These are phyloP conservation scores for Eristalinus sepulchralis DNA, from an alignment of 2,888 invertebrate genomes.

Conservation along the genomic window DNA sequence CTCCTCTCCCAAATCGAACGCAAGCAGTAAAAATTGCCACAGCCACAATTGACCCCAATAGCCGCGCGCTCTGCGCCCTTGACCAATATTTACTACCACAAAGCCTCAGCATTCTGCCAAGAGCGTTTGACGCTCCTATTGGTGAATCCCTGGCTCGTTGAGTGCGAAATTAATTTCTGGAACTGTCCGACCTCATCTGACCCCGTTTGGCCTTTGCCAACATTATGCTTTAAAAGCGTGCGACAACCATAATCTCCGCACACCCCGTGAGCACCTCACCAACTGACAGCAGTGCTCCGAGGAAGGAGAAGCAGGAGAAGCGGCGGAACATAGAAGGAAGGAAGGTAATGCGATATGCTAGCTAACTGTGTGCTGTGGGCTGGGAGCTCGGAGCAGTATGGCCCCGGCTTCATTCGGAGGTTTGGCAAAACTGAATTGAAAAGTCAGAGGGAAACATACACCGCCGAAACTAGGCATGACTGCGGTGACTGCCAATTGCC, in stretches of 20 bases:
- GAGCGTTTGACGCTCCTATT: neutral
- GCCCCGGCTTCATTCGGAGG: conserved; percentile 29
- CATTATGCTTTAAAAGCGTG: conserved; percentile 27
- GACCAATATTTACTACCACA: conserved; percentile 14
- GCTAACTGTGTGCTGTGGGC: conserved; percentile 29
- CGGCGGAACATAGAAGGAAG: conserved; percentile 1
- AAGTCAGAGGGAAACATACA: conserved; percentile 48
- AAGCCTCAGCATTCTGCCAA: neutral
- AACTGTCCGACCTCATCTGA: conserved; percentile 12
- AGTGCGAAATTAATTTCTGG: conserved; percentile 23
- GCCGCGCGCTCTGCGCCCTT: conserved; percentile 1
- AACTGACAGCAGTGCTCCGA: conserved; percentile 36
- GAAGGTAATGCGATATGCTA: conserved; percentile 41
- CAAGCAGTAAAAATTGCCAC: neutral
- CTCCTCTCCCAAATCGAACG: neutral
- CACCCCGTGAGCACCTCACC: conserved; percentile 17
- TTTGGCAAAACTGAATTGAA: conserved; percentile 52
- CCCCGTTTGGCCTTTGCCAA: conserved; percentile 18
- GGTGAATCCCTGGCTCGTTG: neutral
- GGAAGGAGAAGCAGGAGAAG: conserved; percentile 18
- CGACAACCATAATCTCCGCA: conserved; percentile 17
- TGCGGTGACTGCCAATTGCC: neutral
- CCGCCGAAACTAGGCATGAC: conserved; percentile 40
- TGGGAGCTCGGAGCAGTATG: neutral
- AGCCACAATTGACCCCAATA: neutral